A percentile compares a stretch with the other conserved stretches of the same genome.
These are phyloP conservation scores for Argyrosomus japonicus DNA, from an alignment of 2,113 vertebrate species.

Conservation along the genomic window DNA sequence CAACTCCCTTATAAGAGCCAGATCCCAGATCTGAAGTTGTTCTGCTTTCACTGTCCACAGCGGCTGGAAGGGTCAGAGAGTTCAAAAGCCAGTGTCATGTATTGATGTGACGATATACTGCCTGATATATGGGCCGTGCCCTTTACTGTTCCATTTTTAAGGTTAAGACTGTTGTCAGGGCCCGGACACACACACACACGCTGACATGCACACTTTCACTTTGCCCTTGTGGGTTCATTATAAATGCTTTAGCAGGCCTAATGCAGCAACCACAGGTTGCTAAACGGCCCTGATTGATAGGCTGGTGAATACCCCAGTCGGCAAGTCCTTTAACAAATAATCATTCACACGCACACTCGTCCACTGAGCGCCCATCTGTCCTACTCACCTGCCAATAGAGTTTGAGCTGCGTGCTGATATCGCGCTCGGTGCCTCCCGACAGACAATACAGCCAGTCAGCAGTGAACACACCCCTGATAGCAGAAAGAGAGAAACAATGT, in stretches of 20 bases:
- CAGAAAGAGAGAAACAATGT: constrained; percentile 4
- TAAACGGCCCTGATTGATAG: constrained; percentile 84
- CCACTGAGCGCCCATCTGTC: constrained; percentile 65
- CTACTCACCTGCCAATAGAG: constrained; percentile 78
- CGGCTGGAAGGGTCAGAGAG: neutral
- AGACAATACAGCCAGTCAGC: constrained; percentile 90
- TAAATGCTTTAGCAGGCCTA: constrained; percentile 71
- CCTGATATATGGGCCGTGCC: constrained; percentile 7
- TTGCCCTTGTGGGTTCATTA: constrained; percentile 80
- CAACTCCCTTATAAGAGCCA: neutral
- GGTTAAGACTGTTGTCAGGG: constrained; percentile 28
- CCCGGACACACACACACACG: constrained; percentile 78
- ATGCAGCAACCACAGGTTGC: constrained; percentile 35
- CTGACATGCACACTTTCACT: constrained; percentile 61
- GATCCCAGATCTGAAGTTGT: too few species aligned
- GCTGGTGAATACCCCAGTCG: constrained; percentile 82
- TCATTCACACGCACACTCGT: constrained; percentile 80
- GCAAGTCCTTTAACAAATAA: constrained; percentile 87
- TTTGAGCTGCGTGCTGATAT: constrained; percentile 89
- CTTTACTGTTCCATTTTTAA: constrained; percentile 27
- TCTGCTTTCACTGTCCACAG: neutral
- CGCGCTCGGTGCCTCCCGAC: constrained; percentile 75
- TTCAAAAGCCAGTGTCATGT: constrained; percentile 1
- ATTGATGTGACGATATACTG: constrained; percentile 13
- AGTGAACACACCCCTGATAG: constrained; percentile 86